A percentile compares a stretch with the other conserved stretches of the same genome.
Evolutionary conservation across 1,140 invertebrate species (phyloP).

Genomic region (Conus betulinus): DNA sequence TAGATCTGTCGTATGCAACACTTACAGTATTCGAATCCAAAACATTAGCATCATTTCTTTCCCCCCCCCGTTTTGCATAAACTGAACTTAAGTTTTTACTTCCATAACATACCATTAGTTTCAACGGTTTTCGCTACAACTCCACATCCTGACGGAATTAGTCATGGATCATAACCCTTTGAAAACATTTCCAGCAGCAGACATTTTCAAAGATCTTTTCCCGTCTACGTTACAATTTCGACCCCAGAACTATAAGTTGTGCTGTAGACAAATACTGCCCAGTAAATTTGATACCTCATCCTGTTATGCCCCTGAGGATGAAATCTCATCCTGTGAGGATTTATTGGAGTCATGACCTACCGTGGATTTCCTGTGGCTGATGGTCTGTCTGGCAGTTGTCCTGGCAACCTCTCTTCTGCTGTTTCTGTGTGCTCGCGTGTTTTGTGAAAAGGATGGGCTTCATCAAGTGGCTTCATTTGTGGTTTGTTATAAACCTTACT

Average conservation of each 20-base stretch:
- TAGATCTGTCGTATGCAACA: no score
- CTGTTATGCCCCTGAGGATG: neutral
- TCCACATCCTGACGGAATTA: neutral
- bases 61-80: neutral
- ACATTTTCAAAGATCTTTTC: neutral
- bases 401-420: no score
- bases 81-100: neutral
- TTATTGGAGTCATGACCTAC: neutral
- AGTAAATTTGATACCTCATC: neutral
- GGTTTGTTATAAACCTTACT: no score
- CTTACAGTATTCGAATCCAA: neutral
- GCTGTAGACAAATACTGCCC: neutral
- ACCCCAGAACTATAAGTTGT: neutral
- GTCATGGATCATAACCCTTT: neutral
- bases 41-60: neutral
- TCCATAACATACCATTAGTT: neutral
- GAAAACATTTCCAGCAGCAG: neutral
- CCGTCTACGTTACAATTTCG: neutral
- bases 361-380: neutral
- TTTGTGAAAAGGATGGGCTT: no score
- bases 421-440: no score
- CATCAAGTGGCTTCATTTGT: no score
- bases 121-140: neutral
- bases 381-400: neutral
- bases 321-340: neutral